Evolutionary conservation across 2,888 invertebrate species (phyloP).

Genomic region (Conchocele bisecta): DNA sequence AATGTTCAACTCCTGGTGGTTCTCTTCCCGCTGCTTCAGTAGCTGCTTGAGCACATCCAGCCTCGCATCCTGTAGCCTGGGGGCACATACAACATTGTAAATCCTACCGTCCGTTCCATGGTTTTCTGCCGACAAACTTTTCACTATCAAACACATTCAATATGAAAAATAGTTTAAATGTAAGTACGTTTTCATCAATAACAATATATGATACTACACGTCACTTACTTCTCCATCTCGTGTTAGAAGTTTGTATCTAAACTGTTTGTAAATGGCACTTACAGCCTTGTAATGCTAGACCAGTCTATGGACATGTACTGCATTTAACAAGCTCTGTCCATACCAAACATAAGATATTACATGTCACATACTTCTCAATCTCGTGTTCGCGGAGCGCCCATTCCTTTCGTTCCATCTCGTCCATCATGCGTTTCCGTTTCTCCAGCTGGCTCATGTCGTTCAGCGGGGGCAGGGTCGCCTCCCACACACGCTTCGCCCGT

Average conservation of each 20-base stretch:
- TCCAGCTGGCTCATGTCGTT: slow-evolving; percentile 85
- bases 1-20: slow-evolving; percentile 81
- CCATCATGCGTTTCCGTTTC: slow-evolving; percentile 87
- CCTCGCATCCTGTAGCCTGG: slow-evolving; percentile 80
- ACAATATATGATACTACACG: too few relatives aligned
- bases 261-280: too few relatives aligned
- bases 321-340: too few relatives aligned
- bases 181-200: too few relatives aligned
- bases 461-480: slow-evolving; percentile 85
- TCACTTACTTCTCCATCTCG: slow-evolving; percentile 84
- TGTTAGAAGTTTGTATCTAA: slow-evolving; percentile 86
- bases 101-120: neutral
- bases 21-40: slow-evolving; percentile 85
- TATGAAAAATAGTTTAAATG: too few relatives aligned
- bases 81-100: slow-evolving; percentile 1
- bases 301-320: too few relatives aligned
- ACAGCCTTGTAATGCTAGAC: too few relatives aligned
- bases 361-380: slow-evolving; percentile 81
- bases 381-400: slow-evolving; percentile 92
- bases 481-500: slow-evolving; percentile 87
- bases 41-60: slow-evolving; percentile 87
- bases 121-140: too few relatives aligned
- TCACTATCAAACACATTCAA: too few relatives aligned
- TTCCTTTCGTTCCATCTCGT: slow-evolving; percentile 91
- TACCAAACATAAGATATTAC: too few relatives aligned